Evolutionary conservation across 1,140 invertebrate genomes (phyloP), one percentile per base, ranked within the genome.

Genomic region (Epicauta chinensis): DNA sequence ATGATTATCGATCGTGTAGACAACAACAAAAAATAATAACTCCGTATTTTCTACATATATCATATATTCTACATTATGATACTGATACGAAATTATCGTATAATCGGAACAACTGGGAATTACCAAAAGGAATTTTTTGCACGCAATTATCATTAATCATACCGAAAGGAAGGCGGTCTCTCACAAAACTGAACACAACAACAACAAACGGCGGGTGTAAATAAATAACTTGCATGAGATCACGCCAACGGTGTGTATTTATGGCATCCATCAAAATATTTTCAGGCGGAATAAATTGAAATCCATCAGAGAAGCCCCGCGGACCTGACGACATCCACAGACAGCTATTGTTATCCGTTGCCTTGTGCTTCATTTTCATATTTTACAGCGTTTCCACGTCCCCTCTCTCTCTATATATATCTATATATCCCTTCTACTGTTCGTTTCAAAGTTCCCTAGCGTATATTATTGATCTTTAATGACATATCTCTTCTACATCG

Each of bases 381-480:
- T 67, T 65, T 67, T 51, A 31, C 43, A 40, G 41, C 51, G 43
- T 51, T 37, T 23, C 23, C 7, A 23, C 23, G 2, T 23, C 23
- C 7, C 23, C 23, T 7, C 23, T 52, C 46, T 35, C 38, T 46
- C 57, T 34, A 4, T 34, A 46, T 53, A 49, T 49, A 48, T 51
- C 35, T 13, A 50, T 41, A 55, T 53, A 48, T 55, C 53, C 46
- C 49, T 42, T 50, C 43, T 47, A 53, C 58, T 51, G 50, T 48
- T n/a, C 38, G 23, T 37, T 36, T 57, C n/a, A n/a, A 56, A 50
- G 55, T 54, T 62, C 62, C 59, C 56, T 57, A 42, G 61, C 62
- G 61, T 57, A 63, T 58, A 64, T 66, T 66, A 66, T 66, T 59
- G 64, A 66, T 66, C 64, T 63, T 23, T 59, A 66, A 64, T 63